Evolutionary conservation across 2,113 vertebrate genomes (phyloP).

Genomic region (Microtus pennsylvanicus): DNA sequence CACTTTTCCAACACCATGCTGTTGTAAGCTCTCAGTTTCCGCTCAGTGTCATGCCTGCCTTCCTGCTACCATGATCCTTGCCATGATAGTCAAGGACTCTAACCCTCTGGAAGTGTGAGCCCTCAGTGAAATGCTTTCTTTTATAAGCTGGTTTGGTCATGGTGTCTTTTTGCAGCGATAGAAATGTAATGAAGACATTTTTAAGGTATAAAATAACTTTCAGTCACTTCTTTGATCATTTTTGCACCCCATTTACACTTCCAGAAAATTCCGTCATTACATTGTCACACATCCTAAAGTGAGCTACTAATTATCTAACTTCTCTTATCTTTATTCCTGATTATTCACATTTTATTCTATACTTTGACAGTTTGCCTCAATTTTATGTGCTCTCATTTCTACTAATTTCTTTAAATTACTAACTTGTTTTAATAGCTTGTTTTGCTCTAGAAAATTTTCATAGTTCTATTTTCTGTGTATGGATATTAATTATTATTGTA

Average conservation of each 20-base stretch:
- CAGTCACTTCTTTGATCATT: not conserved
- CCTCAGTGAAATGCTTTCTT: not conserved
- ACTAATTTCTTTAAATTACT: not conserved
- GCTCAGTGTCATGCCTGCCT: not conserved
- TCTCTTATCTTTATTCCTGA: not conserved
- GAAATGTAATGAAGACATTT: not conserved
- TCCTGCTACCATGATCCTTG: not conserved
- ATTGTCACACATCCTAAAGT: not conserved
- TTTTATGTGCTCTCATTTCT: not conserved
- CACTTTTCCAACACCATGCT: not conserved
- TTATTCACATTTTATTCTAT: not conserved
- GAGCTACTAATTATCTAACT: not conserved
- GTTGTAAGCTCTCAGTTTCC: not conserved
- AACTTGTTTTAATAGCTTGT: not conserved
- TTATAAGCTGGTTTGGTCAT: not conserved
- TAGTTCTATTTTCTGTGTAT: not conserved
- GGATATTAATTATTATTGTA: not conserved
- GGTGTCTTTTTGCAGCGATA: not conserved
- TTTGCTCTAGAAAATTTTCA: not conserved
- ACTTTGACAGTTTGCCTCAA: not conserved
- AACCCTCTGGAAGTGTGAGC: not conserved
- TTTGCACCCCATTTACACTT: not conserved
- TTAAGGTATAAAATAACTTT: not conserved
- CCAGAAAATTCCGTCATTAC: not conserved
- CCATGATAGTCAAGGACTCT: not conserved